Base-by-base conservation (phyloP, 2,113 vertebrate genomes). In the Catagonus wagneri region DNA sequence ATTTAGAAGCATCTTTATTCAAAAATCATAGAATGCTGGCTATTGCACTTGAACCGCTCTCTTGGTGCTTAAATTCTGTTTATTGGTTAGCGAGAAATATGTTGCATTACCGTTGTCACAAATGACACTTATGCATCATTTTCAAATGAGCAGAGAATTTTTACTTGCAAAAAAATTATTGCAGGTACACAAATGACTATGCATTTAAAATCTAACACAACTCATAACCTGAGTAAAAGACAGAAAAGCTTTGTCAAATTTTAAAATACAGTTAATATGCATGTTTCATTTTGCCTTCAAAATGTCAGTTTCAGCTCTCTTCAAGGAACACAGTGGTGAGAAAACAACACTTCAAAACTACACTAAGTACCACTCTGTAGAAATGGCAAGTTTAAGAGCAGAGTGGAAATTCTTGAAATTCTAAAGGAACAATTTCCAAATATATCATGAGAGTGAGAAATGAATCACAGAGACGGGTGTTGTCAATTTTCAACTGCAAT, bases 401-500 rank as follows among this genome's bases (percentile, higher is more conserved):
- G 87, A 92, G 22, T 79, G 80, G 86, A 81, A 44, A 20, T 72
- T 96, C 88, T 96, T 76, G 60, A 92, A 92, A 94, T 94, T 72
- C 89, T 90, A 89, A 93, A 96, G 94, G 80, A 88, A 94, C 83
- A 93, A 69, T 50, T 95, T 96, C 97, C 69, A 96, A 96, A 96
- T 96, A 92, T 88, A 97, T 95, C 72, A 60, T 10, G 36, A 74
- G 71, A 94, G 90, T 96, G 92, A 92, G 94, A 96, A 97, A 85
- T 95, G 94, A 97, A 90, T 92, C 66, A 92, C 88, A 89, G 86
- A 95, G 34, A 94, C 23, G 22, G 69, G 54, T n/a, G 15, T 27
- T 85, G 84, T 83, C 78, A 84, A 32, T 69, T 93, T 81, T 85
- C 58, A 83, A 65, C 44, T 50, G 68, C 22, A 86, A 7, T 83